Conservation (phyloP, 2,113 vertebrate species). For the Todiramphus saurophagus region DNA sequence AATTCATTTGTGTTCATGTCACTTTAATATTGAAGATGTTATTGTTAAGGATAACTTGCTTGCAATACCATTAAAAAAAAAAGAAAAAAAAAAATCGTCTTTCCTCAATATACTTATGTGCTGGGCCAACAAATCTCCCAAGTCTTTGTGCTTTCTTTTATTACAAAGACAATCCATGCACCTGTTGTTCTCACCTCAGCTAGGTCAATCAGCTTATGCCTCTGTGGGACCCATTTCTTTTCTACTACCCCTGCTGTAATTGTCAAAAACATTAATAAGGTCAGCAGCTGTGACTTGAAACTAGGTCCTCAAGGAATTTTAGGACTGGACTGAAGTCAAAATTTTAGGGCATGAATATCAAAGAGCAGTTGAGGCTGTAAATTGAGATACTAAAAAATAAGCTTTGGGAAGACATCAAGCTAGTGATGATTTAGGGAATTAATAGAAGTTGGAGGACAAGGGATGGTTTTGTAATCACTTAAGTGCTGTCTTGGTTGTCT, state of each 20-base stretch:
- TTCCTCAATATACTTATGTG: not conserved
- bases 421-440: not conserved
- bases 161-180: not conserved
- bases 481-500: not conserved
- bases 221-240: not conserved
- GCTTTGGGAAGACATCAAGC: not conserved
- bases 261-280: not conserved
- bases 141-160: not conserved
- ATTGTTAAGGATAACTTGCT: not conserved
- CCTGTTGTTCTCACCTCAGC: not conserved
- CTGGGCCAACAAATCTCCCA: not conserved
- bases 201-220: not conserved
- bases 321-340: not conserved
- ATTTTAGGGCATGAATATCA: not conserved
- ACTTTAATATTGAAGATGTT: not conserved
- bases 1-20: not conserved
- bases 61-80: not conserved
- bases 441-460: not conserved
- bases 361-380: not conserved
- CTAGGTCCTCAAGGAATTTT: not conserved
- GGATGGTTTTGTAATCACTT: not conserved
- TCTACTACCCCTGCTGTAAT: not conserved
- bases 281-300: not conserved
- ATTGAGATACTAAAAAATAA: not conserved
- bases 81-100: not conserved